phyloP scores from a whole-genome alignment of 1,140 invertebrate genomes.

The Microplitis mediator region DNA sequence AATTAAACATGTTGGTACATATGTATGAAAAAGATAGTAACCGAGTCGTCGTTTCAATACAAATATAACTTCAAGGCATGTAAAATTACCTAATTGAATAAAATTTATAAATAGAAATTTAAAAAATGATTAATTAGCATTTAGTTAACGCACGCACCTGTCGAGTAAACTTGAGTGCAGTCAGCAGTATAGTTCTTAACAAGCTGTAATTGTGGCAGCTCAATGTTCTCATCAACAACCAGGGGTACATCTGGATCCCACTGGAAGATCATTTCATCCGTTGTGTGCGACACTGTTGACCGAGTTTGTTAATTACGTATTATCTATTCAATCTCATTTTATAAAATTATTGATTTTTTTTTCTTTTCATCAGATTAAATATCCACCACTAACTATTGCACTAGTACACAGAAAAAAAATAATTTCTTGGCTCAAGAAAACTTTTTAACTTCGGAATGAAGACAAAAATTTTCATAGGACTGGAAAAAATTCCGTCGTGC shows the following conservation, averaged over 20 bases:
- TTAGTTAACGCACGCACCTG: constrained; percentile 64
- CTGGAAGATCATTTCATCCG: constrained; percentile 88
- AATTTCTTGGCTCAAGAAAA: too few relatives aligned
- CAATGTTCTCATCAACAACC: constrained; percentile 89
- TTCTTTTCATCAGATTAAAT: not conserved
- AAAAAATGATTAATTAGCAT: not conserved
- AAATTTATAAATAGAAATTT: not conserved
- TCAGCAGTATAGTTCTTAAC: constrained; percentile 85
- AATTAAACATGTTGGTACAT: constrained; percentile 85
- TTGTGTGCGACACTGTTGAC: constrained; percentile 83
- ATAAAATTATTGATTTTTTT: constrained; percentile 18
- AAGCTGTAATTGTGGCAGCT: constrained; percentile 83
- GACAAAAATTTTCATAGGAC: too few relatives aligned
- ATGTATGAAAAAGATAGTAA: constrained; percentile 88
- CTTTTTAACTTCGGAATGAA: too few relatives aligned
- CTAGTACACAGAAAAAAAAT: too few relatives aligned
- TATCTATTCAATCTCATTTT: constrained; percentile 9
- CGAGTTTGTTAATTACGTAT: constrained; percentile 37
- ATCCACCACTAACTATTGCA: not conserved
- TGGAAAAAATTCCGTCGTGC: too few relatives aligned
- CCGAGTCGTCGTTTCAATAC: constrained; percentile 82
- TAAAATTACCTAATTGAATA: constrained; percentile 77
- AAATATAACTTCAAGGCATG: constrained; percentile 85
- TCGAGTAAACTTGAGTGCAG: constrained; percentile 86
- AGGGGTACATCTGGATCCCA: constrained; percentile 87